Evolutionary conservation across 2,888 invertebrate species (phyloP), one percentile per base, ranked within the genome.

Genomic region (Macrosiphum euphorbiae): DNA sequence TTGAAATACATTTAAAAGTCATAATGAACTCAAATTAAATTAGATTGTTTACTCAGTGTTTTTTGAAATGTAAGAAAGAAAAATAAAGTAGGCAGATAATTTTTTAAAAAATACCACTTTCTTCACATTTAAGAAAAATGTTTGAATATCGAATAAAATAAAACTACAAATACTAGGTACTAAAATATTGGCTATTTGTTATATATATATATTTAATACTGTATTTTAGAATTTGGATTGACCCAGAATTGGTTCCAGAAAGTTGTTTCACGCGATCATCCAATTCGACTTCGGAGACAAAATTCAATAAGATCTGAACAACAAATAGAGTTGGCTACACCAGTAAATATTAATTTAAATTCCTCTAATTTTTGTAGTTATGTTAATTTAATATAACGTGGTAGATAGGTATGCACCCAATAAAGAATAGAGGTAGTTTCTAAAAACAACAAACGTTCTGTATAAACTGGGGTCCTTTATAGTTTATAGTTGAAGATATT

Each of bases 211-310:
- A 44, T 89, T 61, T 47, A 13, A 4, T 41, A n/a, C 8, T 89
- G 41, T 55, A n/a, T 94, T 94, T 90, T 50, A 94, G 94, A 94
- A 61, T 86, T 94, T 61, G 93, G 93, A 28, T 90, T 94, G 52
- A 90, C 94, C 24, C 94, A 94, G 26, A 94, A 94, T 94, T 94
- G 94, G 94, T 94, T 94, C 50, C 94, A 94, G 52, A 94, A 94
- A 90, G 94, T 94, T 20, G 94, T 94, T 11, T 94, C 94, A 11
- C 94, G 94, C 0, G 94, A 94, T 8, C 84, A 86, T 90, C 94
- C 52, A 41, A 88, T 94, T 52, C 90, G 94, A 8, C 86, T 94
- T 0, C 90, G 94, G 26, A 90, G 94, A 87, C 94, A 94, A 44
- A 90, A 94, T 87, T 94, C 94, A n/a, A 50, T 94, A 35, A 50